A percentile compares a stretch with the other conserved stretches of the same genome.
phyloP scores from a whole-genome alignment of 2,113 vertebrate species.

The Malurus alboscapulatus region DNA sequence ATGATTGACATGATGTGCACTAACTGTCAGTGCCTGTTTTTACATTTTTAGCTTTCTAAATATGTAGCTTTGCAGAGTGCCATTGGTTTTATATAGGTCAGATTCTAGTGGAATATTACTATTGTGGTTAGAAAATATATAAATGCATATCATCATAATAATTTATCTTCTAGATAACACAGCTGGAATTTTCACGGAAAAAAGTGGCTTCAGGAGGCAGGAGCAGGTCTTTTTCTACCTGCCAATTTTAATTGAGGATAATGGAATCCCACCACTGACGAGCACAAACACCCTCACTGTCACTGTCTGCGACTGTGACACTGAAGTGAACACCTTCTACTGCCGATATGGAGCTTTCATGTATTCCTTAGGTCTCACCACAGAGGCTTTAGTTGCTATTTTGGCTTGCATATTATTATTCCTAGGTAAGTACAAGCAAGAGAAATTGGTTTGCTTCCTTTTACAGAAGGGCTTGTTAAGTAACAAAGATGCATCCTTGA shows the following conservation, averaged over 20 bases:
- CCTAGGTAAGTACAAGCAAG: slow-evolving; percentile 75
- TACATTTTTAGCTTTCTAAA: background rate
- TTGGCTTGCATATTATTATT: slow-evolving; percentile 78
- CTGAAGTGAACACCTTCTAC: slow-evolving; percentile 63
- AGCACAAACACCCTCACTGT: slow-evolving; percentile 88
- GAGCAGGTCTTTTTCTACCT: slow-evolving; percentile 81
- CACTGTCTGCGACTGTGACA: slow-evolving; percentile 84
- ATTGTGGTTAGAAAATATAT: background rate
- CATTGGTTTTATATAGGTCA: background rate
- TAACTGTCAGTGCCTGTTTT: background rate
- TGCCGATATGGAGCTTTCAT: slow-evolving; percentile 75
- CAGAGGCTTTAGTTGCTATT: slow-evolving; percentile 79
- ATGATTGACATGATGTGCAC: fast-evolving
- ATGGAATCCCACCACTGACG: slow-evolving; percentile 82
- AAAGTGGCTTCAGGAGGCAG: slow-evolving; percentile 80
- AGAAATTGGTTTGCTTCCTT: background rate
- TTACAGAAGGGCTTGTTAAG: background rate
- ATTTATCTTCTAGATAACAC: slow-evolving; percentile 86
- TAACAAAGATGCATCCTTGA: background rate
- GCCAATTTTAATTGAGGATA: slow-evolving; percentile 85
- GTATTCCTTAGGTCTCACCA: slow-evolving; percentile 78
- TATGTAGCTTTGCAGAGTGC: background rate
- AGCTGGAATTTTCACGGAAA: slow-evolving; percentile 82
- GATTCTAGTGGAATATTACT: background rate
- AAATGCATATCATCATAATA: background rate